Base-by-base conservation (phyloP, 2,888 invertebrate genomes). In the Trichogramma evanescens region DNA sequence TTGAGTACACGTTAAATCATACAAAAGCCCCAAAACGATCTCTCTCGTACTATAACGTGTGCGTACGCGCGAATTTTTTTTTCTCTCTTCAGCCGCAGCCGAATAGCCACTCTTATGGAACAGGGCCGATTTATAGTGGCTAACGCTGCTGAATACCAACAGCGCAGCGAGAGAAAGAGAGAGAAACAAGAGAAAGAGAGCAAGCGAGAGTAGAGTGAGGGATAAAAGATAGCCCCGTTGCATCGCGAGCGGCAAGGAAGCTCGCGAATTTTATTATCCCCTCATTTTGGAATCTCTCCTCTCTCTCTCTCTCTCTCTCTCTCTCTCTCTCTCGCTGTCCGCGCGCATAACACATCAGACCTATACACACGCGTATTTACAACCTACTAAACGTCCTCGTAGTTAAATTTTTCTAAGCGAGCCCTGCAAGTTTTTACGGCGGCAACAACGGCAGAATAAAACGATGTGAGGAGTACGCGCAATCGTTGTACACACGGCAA, bases 321-420 rank as follows among this genome's bases (percentile, higher is more conserved):
- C 51, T 10, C 51, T 8, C n/a, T 54, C 50, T 58, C n/a, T 40
- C 42, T 9, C 40, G 26, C 26, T 26, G 26, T 26, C 26, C 26
- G 26, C 26, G 26, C 26, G 26, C 26, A 26, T 26, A 26, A 26
- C 26, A 26, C 26, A 26, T 26, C 26, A 26, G 26, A 26, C 26
- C 26, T 26, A 56, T 59, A 51, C 51, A 39, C 42, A 54, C 51
- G 55, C 44, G 10, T 4, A 46, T 55, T 65, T 63, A 63, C 56
- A 60, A 51, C 62, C 54, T 53, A 64, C 59, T 63, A 64, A 66
- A 63, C 56, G 56, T 13, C 42, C 26, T 26, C 42, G 50, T 56
- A 58, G 58, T 62, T 63, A 66, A 54, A 55, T 61, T 61, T 63
- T 62, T 62, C 61, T 61, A 58, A 53, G 61, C 54, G 42, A 10